Evolutionary conservation across 2,113 vertebrate genomes (phyloP).

Genomic region (Stomatorhinus ivindoensis): DNA sequence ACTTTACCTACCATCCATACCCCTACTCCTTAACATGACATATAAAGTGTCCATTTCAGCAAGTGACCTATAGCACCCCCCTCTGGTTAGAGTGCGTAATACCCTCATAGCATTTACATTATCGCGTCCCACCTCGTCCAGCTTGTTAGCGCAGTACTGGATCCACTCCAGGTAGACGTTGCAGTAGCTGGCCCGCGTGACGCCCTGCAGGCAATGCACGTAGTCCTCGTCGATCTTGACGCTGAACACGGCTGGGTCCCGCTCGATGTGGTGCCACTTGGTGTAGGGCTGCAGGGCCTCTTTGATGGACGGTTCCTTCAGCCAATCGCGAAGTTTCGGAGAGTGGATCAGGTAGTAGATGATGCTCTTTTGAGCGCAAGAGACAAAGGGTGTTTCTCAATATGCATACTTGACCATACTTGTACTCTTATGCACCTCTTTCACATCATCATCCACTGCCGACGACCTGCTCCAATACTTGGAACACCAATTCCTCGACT

Average conservation of each 20-base stretch:
- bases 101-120: not conserved
- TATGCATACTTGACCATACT: not conserved
- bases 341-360: conserved; percentile 87
- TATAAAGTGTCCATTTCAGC: not conserved
- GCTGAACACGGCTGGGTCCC: conserved; percentile 85
- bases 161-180: conserved; percentile 95
- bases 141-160: conserved; percentile 79
- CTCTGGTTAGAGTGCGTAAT: not conserved
- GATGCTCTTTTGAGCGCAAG: conserved; percentile 71
- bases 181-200: conserved; percentile 93
- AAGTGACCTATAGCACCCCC: not conserved
- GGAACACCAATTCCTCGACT: not conserved
- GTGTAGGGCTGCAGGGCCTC: conserved; percentile 83
- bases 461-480: not conserved
- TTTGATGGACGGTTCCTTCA: conserved; percentile 71
- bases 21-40: not conserved
- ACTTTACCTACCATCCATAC: not conserved
- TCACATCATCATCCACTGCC: not conserved
- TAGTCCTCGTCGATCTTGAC: conserved; percentile 95
- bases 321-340: conserved; percentile 82
- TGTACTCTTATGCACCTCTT: not conserved
- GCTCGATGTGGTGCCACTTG: conserved; percentile 95
- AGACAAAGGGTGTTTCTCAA: not conserved
- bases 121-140: conserved; percentile 62
- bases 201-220: conserved; percentile 89